Percentiles rank a stretch among this genome's conserved stretches.
These are phyloP conservation scores for Agapostemon virescens DNA, from an alignment of 2,888 invertebrate genomes.

Conservation along the genomic window DNA sequence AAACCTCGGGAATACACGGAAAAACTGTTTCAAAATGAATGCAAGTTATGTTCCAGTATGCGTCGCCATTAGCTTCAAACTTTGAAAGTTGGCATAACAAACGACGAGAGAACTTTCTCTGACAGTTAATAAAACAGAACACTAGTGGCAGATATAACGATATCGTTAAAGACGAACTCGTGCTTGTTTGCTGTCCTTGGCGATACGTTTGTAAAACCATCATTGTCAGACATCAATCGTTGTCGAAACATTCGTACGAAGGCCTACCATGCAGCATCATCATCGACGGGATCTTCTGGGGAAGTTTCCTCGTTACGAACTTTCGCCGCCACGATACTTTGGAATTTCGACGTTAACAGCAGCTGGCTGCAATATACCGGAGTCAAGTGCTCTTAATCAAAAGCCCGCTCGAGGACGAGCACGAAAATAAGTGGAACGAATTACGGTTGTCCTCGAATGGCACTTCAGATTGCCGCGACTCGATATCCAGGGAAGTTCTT, in stretches of 20 bases:
- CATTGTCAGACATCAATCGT: not conserved
- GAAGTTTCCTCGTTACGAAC: constrained; percentile 70
- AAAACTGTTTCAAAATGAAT: too few species aligned
- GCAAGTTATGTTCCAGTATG: too few species aligned
- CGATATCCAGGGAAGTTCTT: constrained; percentile 26
- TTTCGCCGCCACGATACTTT: constrained; percentile 56
- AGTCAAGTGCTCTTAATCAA: constrained; percentile 54
- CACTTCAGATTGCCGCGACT: constrained; percentile 22
- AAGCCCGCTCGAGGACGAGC: constrained; percentile 41
- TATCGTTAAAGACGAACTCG: too few species aligned
- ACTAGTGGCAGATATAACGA: too few species aligned
- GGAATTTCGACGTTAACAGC: constrained; percentile 52
- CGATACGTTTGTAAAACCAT: not conserved
- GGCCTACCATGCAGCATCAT: constrained; percentile 9
- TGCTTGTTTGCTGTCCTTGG: not conserved
- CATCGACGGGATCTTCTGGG: constrained; percentile 20
- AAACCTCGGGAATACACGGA: too few species aligned
- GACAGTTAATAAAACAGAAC: too few species aligned
- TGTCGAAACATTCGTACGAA: not conserved
- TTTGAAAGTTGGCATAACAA: too few species aligned
- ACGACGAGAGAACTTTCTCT: too few species aligned
- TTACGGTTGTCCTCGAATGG: constrained; percentile 43
- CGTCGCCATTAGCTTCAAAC: too few species aligned
- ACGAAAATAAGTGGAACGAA: constrained; percentile 53
- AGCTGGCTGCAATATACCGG: constrained; percentile 48